Percentiles rank a stretch among this genome's conserved stretches.
Evolutionary conservation across 1,140 invertebrate species (phyloP).

Genomic region (Leguminivora glycinivorella): DNA sequence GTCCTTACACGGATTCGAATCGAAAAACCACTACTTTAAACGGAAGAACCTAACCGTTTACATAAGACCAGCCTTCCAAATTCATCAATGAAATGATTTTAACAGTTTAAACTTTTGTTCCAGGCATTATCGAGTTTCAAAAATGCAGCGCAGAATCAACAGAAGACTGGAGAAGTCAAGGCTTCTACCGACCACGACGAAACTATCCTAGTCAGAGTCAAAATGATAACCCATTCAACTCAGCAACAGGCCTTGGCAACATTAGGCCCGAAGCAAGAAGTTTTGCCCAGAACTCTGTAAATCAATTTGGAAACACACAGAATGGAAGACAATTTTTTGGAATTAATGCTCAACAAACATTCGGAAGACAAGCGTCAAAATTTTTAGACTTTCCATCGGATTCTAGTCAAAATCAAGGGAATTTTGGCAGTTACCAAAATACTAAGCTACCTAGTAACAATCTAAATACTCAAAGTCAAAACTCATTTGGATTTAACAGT

Average conservation of each 20-base stretch:
- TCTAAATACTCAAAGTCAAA: not conserved
- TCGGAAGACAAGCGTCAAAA: not conserved
- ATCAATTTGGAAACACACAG: not conserved
- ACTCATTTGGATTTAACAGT: not conserved
- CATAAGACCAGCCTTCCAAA: too few species aligned
- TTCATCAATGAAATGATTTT: not conserved
- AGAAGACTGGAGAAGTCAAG: not conserved
- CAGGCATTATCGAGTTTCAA: not conserved
- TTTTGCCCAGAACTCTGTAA: not conserved
- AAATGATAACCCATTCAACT: not conserved
- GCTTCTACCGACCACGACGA: conserved; percentile 5
- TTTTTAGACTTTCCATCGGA: not conserved
- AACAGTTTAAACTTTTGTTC: not conserved
- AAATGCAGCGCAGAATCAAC: not conserved
- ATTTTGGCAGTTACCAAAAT: not conserved
- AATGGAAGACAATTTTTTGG: not conserved
- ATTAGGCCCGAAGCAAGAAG: not conserved
- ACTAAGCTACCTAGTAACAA: not conserved
- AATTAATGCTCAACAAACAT: not conserved
- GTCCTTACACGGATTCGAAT: too few species aligned
- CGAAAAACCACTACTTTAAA: too few species aligned
- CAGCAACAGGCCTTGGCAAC: not conserved
- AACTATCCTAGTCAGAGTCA: conserved; percentile 4
- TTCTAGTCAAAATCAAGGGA: not conserved
- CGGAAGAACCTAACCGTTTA: too few species aligned